Evolutionary conservation across 2,888 invertebrate genomes (phyloP).

Genomic region (Drosophila algonquin): DNA sequence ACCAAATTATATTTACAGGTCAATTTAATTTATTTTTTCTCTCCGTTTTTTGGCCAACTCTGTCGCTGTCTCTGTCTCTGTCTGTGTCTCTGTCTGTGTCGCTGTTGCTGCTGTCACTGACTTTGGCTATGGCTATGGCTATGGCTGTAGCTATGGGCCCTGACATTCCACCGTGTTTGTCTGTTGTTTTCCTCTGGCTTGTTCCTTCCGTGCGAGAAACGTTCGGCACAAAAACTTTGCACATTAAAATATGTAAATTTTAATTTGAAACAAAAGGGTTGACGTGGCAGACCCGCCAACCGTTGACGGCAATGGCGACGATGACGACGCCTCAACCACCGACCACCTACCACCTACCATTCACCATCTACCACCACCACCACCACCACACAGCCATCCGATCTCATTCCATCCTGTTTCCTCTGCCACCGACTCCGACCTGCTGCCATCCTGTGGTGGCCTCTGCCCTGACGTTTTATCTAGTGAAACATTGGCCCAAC

Average conservation of each 20-base stretch:
- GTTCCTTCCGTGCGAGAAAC: conserved; percentile 41
- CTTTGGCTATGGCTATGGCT: too few relatives aligned
- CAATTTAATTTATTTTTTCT: conserved; percentile 73
- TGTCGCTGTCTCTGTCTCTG: neutral
- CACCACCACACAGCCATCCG: neutral
- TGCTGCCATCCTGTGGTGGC: conserved; percentile 30
- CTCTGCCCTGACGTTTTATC: conserved; percentile 60
- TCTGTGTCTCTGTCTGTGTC: neutral
- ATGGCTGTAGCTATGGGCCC: neutral
- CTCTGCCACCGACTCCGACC: neutral
- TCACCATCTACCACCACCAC: too few relatives aligned
- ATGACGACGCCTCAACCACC: conserved; percentile 34
- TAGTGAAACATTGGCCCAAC: conserved; percentile 70
- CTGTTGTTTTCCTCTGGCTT: conserved; percentile 46
- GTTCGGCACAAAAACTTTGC: conserved; percentile 70
- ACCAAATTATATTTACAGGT: conserved; percentile 78
- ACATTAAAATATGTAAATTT: conserved; percentile 79
- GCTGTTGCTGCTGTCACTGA: too few relatives aligned
- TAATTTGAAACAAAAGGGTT: conserved; percentile 79
- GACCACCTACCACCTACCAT: neutral
- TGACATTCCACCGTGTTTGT: conserved; percentile 18
- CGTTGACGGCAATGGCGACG: conserved; percentile 44
- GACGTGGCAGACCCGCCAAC: conserved; percentile 58
- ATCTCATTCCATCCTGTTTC: neutral
- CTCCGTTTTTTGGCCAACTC: conserved; percentile 10